phyloP scores from a whole-genome alignment of 92 coral and sea anemone species.

The Muricea muricata region DNA sequence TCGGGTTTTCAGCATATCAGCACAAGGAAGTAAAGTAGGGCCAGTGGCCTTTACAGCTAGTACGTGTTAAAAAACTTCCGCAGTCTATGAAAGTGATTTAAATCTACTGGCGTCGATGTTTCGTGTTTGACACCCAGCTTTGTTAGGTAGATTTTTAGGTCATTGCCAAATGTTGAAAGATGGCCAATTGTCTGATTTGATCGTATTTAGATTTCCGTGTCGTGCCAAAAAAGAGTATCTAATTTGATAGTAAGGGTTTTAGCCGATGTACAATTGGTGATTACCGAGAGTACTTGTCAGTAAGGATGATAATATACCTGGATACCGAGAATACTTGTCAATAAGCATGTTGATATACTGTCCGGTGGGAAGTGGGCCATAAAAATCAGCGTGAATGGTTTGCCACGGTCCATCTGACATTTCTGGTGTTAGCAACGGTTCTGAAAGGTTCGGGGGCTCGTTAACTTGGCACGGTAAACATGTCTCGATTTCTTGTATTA shows the following conservation, averaged over 20 bases:
- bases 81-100: no score
- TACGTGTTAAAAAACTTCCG: no score
- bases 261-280: conserved; percentile 39
- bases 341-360: conserved; percentile 55
- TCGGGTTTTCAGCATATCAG: no score
- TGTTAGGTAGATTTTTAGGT: conserved; percentile 38
- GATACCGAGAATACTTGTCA: conserved; percentile 60
- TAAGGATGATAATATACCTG: conserved; percentile 57
- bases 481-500: conserved; percentile 46
- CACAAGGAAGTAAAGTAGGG: no score
- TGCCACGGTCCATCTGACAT: conserved; percentile 68
- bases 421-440: conserved; percentile 53
- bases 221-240: conserved; percentile 50
- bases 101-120: conserved; percentile 61
- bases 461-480: conserved; percentile 68
- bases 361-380: conserved; percentile 70
- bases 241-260: conserved; percentile 38
- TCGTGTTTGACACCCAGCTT: conserved; percentile 54
- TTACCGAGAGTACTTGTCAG: conserved; percentile 58
- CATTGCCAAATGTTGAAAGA: conserved; percentile 41
- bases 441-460: conserved; percentile 54
- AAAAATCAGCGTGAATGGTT: conserved; percentile 49
- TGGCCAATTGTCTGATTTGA: conserved; percentile 60
- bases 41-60: no score
- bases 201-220: conserved; percentile 50